A percentile compares a stretch with the other conserved stretches of the same genome.
These are phyloP conservation scores for Apeira syringaria DNA, from an alignment of 2,888 invertebrate genomes.

Conservation along the genomic window DNA sequence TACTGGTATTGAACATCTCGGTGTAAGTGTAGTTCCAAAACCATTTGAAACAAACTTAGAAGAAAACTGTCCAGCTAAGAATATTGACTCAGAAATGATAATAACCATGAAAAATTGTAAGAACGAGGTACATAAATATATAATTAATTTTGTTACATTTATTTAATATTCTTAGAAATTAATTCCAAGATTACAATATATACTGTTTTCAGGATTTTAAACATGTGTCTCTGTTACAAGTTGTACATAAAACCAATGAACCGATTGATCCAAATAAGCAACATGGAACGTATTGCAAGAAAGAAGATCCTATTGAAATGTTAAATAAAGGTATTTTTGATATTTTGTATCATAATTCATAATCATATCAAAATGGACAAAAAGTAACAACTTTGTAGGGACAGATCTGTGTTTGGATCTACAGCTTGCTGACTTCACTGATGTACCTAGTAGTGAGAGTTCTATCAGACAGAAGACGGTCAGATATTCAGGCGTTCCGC, in stretches of 20 bases:
- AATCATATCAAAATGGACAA: too few species aligned
- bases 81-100: slow-evolving; percentile 69
- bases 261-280: slow-evolving; percentile 34
- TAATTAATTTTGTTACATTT: too few species aligned
- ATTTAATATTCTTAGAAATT: too few species aligned
- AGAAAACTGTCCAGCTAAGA: slow-evolving; percentile 36
- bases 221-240: slow-evolving; percentile 68
- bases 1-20: slow-evolving; percentile 22
- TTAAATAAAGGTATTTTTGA: slow-evolving; percentile 64
- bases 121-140: slow-evolving; percentile 50
- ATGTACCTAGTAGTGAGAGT: too few species aligned
- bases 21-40: slow-evolving; percentile 38
- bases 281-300: slow-evolving; percentile 31
- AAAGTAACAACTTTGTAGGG: too few species aligned
- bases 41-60: slow-evolving; percentile 49
- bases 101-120: slow-evolving; percentile 71
- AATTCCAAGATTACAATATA: too few species aligned
- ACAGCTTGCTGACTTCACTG: too few species aligned
- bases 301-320: slow-evolving; percentile 62
- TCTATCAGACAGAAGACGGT: too few species aligned
- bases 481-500: too few species aligned
- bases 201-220: slow-evolving; percentile 33
- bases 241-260: slow-evolving; percentile 69
- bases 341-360: too few species aligned
- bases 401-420: too few species aligned